Evolutionary conservation across 2,888 invertebrate species (phyloP).

Genomic region (Macrophya annulata): DNA sequence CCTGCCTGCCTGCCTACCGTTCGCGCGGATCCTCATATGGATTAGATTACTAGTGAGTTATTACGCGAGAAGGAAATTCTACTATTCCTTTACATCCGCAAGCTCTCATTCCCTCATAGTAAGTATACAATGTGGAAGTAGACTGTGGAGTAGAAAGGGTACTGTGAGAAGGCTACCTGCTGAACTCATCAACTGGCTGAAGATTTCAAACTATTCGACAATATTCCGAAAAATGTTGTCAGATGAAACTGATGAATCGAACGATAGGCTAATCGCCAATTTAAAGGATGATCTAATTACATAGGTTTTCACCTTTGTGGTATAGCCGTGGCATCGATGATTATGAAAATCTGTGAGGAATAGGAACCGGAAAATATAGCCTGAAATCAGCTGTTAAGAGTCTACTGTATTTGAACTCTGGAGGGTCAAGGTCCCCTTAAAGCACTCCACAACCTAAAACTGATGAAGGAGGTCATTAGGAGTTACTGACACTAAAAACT

Average conservation of each 20-base stretch:
- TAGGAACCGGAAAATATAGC: background rate
- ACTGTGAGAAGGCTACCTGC: background rate
- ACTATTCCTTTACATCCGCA: conserved; percentile 19
- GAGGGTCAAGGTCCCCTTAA: too few species aligned
- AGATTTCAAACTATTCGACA: background rate
- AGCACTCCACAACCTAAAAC: too few species aligned
- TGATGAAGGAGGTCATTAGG: background rate
- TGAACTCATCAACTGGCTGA: background rate
- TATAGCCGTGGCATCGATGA: background rate
- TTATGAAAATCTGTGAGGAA: background rate
- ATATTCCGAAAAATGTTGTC: background rate
- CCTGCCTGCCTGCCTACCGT: conserved; percentile 43
- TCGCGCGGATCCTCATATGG: conserved; percentile 51
- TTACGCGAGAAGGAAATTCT: conserved; percentile 25
- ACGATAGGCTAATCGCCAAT: background rate
- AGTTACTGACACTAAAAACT: background rate
- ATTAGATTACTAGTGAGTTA: conserved; percentile 53
- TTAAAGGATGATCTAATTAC: background rate
- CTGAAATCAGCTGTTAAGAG: background rate
- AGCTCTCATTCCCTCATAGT: background rate
- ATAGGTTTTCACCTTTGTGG: background rate
- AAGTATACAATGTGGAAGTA: conserved; percentile 5
- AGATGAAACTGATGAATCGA: background rate
- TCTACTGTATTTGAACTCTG: too few species aligned
- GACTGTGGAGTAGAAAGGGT: background rate